Conservation (phyloP, 1,140 invertebrate species). For the Sesamia nonagrioides region DNA sequence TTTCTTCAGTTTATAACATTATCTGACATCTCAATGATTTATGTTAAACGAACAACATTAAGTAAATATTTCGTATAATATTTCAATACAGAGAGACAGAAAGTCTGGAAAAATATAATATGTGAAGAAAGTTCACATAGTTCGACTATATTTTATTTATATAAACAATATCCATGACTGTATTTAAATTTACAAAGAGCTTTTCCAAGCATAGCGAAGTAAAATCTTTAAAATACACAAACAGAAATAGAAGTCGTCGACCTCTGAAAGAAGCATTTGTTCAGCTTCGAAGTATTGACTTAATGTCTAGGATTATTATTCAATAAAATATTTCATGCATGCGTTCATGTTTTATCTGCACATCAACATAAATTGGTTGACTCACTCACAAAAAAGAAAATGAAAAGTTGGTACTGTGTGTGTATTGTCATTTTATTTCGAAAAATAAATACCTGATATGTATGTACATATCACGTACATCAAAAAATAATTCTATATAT, state of each 20-base stretch:
- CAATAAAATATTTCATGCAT: background rate
- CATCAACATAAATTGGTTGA: background rate
- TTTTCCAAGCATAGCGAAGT: background rate
- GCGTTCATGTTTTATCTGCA: background rate
- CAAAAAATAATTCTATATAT: too few relatives aligned
- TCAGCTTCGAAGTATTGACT: background rate
- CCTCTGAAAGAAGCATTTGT: background rate
- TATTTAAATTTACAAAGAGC: background rate
- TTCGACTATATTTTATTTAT: background rate
- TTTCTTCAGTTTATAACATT: too few relatives aligned
- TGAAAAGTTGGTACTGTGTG: too few relatives aligned
- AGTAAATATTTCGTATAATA: background rate
- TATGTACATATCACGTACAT: too few relatives aligned
- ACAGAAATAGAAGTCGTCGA: background rate
- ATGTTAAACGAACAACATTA: background rate
- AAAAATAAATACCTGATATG: too few relatives aligned
- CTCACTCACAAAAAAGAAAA: background rate
- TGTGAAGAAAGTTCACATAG: background rate
- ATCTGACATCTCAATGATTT: background rate
- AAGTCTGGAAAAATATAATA: background rate
- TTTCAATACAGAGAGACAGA: background rate
- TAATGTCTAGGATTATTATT: background rate
- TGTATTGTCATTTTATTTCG: too few relatives aligned
- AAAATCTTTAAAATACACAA: background rate
- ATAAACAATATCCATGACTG: constrained; percentile 5